Evolutionary conservation across 2,113 vertebrate species (phyloP).

Genomic region (Tangachromis dhanisi): DNA sequence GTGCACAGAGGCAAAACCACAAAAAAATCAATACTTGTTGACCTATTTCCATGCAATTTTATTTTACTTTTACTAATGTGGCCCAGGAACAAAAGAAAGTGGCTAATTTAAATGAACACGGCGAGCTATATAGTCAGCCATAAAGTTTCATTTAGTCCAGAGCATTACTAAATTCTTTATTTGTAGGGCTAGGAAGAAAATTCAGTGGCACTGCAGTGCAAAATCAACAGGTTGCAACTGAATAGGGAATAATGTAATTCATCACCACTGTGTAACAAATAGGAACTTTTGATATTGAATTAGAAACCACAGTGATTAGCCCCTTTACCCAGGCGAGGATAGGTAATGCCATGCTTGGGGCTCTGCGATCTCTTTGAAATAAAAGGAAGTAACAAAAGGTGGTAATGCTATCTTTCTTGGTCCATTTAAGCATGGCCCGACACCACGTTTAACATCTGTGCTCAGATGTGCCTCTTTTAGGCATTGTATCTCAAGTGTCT

Average conservation of each 20-base stretch:
- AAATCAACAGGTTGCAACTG: background rate
- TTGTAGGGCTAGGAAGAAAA: background rate
- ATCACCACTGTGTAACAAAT: background rate
- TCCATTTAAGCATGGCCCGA: slow-evolving; percentile 22
- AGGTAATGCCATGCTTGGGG: slow-evolving; percentile 16
- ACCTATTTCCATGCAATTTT: background rate
- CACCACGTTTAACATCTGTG: slow-evolving; percentile 58
- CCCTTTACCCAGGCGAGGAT: slow-evolving; percentile 37
- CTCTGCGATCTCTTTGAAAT: slow-evolving; percentile 56
- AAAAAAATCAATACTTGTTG: background rate
- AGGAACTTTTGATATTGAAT: slow-evolving; percentile 4
- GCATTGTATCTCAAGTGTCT: slow-evolving; percentile 15
- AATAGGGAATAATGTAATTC: background rate
- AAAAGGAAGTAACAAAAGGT: slow-evolving; percentile 57
- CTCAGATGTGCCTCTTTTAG: slow-evolving; percentile 19
- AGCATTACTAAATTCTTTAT: background rate
- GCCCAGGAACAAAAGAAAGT: background rate
- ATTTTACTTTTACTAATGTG: background rate
- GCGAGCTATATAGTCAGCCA: background rate
- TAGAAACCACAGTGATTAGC: slow-evolving; percentile 23
- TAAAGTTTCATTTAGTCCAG: background rate
- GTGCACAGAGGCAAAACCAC: background rate
- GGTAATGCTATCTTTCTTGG: slow-evolving; percentile 56
- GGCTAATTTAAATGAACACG: background rate
- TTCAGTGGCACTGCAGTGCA: background rate